These are phyloP conservation scores for Oxyura jamaicensis DNA, from an alignment of 2,113 vertebrate genomes.

Conservation along the genomic window DNA sequence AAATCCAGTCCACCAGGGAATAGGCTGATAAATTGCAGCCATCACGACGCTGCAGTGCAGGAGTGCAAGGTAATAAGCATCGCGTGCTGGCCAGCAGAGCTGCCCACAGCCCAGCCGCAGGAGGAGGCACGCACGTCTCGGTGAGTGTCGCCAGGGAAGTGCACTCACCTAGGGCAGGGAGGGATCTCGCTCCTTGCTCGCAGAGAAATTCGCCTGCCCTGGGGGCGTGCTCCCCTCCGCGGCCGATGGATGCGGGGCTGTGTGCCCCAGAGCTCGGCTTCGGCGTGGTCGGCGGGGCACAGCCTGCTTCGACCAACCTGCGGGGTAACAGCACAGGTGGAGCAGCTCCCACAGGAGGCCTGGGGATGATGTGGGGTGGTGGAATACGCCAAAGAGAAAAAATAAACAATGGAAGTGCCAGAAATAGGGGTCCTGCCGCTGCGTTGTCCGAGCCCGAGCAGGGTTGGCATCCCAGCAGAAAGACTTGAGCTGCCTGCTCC, in stretches of 20 bases:
- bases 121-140: not conserved
- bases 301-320: not conserved
- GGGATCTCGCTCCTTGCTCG: not conserved
- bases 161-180: not conserved
- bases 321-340: not conserved
- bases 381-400: not conserved
- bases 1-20: conserved; percentile 34
- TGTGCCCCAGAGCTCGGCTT: not conserved
- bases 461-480: not conserved
- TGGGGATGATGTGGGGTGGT: not conserved
- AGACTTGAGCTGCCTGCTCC: accelerated
- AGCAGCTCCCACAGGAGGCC: not conserved
- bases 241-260: accelerated
- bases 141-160: not conserved
- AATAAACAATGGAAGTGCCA: not conserved
- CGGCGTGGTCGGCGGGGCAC: accelerated
- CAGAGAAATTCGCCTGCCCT: not conserved
- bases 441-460: not conserved
- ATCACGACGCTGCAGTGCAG: not conserved
- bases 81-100: not conserved
- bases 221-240: accelerated
- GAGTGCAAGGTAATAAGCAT: conserved; percentile 27
- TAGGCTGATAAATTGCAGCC: conserved; percentile 50
- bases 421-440: not conserved
- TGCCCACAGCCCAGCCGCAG: not conserved